Evolutionary conservation across 2,113 vertebrate genomes (phyloP).

Genomic region (Rhodinocichla rosea): DNA sequence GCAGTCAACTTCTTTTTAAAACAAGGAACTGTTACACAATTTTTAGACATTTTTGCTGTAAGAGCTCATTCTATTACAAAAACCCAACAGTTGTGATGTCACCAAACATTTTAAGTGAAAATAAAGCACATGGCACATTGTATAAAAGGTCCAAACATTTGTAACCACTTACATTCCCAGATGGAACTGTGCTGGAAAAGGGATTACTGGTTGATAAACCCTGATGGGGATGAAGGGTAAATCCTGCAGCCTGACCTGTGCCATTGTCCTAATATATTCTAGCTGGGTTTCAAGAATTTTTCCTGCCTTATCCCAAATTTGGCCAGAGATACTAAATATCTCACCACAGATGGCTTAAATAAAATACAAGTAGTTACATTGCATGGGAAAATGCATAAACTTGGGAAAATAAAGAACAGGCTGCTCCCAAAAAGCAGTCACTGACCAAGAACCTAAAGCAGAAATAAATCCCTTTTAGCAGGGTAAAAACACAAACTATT

Average conservation of each 20-base stretch:
- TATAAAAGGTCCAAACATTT: slow-evolving; percentile 6
- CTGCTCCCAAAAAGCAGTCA: background rate
- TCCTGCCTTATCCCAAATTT: background rate
- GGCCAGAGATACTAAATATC: background rate
- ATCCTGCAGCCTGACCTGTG: background rate
- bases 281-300: background rate
- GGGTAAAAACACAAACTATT: background rate
- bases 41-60: background rate
- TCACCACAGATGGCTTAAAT: background rate
- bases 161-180: background rate
- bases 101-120: background rate
- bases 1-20: background rate
- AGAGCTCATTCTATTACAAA: background rate
- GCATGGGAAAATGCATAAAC: background rate
- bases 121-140: background rate
- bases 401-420: background rate
- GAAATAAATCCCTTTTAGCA: background rate
- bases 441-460: background rate
- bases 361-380: background rate
- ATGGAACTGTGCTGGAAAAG: background rate
- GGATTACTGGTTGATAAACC: background rate
- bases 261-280: background rate
- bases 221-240: background rate
- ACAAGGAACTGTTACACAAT: background rate
- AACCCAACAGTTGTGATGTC: background rate